These are phyloP conservation scores for Helogale parvula DNA, from an alignment of 2,113 vertebrate genomes.

Conservation along the genomic window DNA sequence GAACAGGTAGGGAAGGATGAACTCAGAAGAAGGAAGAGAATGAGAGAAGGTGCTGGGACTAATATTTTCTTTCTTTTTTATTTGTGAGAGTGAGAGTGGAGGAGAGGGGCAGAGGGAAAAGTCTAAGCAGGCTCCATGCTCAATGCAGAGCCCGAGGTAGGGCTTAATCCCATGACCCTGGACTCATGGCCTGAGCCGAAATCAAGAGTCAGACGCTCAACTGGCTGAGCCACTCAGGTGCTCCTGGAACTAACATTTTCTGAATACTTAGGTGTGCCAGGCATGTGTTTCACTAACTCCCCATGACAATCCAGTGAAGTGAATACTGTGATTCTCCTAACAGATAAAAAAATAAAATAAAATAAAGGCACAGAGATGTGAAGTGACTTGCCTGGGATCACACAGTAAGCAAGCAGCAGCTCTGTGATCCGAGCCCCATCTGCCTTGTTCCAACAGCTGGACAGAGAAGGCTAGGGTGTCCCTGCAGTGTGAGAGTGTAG, in stretches of 20 bases:
- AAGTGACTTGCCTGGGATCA: not conserved
- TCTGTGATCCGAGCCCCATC: not conserved
- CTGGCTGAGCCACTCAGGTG: too few species aligned
- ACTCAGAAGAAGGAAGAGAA: not conserved
- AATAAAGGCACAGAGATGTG: not conserved
- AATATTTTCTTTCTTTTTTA: not conserved
- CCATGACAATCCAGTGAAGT: not conserved
- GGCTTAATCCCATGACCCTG: too few species aligned
- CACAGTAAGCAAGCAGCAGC: not conserved
- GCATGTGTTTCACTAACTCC: not conserved
- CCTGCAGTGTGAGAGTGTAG: too few species aligned
- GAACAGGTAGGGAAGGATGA: not conserved
- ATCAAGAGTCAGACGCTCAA: too few species aligned
- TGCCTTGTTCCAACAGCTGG: not conserved
- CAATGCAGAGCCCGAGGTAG: too few species aligned
- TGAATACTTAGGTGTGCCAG: not conserved
- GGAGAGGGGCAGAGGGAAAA: too few species aligned
- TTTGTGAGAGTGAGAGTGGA: too few species aligned
- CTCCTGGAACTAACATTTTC: not conserved
- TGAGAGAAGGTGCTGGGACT: not conserved
- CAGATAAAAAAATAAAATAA: not conserved
- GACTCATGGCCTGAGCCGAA: too few species aligned
- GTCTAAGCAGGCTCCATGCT: too few species aligned
- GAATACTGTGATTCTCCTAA: not conserved
- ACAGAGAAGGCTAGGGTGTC: not conserved